These are phyloP conservation scores for Lamprologus sp. DNA, from an alignment of 2,113 vertebrate species.

Conservation along the genomic window DNA sequence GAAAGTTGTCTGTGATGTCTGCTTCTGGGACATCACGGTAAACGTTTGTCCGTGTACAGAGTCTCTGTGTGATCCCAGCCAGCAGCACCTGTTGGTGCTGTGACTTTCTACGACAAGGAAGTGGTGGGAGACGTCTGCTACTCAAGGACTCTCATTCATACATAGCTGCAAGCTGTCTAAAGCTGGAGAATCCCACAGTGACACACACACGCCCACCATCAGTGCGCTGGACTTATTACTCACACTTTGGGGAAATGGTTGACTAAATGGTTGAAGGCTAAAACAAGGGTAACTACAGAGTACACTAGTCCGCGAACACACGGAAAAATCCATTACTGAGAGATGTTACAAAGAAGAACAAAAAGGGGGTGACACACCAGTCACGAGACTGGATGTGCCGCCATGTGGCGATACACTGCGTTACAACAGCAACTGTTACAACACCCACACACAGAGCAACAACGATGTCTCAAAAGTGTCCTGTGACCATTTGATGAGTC, in stretches of 20 bases:
- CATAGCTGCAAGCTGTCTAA: not conserved
- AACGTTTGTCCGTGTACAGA: not conserved
- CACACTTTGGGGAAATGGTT: not conserved
- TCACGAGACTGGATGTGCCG: not conserved
- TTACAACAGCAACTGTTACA: not conserved
- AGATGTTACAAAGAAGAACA: not conserved
- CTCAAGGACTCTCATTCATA: slow-evolving; percentile 45
- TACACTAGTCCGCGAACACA: not conserved
- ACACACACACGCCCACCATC: not conserved
- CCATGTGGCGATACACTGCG: not conserved
- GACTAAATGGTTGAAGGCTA: not conserved
- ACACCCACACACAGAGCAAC: not conserved
- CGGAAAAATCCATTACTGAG: not conserved
- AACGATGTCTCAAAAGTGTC: not conserved
- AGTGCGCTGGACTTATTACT: not conserved
- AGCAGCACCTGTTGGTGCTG: slow-evolving; percentile 10
- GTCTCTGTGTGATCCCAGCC: slow-evolving; percentile 15
- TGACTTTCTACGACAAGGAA: not conserved
- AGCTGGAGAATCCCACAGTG: not conserved
- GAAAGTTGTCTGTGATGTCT: not conserved
- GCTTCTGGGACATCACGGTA: not conserved
- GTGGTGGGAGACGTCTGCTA: slow-evolving; percentile 15
- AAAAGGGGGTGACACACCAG: not conserved
- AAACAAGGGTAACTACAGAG: not conserved
- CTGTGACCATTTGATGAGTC: not conserved